Evolutionary conservation across 1,140 invertebrate genomes (phyloP).

Genomic region (Physella acuta): DNA sequence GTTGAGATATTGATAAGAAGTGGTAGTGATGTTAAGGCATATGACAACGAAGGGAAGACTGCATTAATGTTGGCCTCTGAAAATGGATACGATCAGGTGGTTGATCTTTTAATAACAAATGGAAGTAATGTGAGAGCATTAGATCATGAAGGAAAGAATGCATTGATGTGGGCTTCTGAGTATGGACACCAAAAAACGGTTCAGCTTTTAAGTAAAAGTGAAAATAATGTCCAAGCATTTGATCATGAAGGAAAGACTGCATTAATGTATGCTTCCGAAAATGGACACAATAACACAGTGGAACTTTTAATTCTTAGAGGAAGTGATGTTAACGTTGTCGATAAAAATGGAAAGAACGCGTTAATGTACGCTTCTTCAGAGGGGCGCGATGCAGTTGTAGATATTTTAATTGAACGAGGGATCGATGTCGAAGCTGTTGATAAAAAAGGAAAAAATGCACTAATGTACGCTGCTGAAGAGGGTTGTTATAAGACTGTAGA

Average conservation of each 20-base stretch:
- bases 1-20: constrained; percentile 21
- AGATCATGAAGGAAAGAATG: no score
- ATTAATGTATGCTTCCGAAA: constrained; percentile 27
- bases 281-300: constrained; percentile 26
- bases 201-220: constrained; percentile 11
- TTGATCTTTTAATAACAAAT: no score
- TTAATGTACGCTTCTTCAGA: constrained; percentile 26
- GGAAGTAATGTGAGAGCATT: no score
- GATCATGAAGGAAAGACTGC: constrained; percentile 30
- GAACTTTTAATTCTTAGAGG: constrained; percentile 17
- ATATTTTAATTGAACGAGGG: constrained; percentile 11
- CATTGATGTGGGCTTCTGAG: no score
- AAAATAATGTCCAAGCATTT: not conserved
- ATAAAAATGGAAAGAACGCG: constrained; percentile 26
- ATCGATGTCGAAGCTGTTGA: constrained; percentile 10
- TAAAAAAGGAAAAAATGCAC: no score
- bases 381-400: constrained; percentile 19
- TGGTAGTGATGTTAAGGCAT: constrained; percentile 16
- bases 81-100: not conserved
- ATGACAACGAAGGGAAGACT: constrained; percentile 3
- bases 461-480: no score
- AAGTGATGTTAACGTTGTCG: constrained; percentile 9
- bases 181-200: no score
- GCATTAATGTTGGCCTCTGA: constrained; percentile 1
- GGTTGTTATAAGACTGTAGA: no score